Evolutionary conservation across 2,797 vertebrate genomes (phyloP).

Genomic region (Enteromius anoplus): DNA sequence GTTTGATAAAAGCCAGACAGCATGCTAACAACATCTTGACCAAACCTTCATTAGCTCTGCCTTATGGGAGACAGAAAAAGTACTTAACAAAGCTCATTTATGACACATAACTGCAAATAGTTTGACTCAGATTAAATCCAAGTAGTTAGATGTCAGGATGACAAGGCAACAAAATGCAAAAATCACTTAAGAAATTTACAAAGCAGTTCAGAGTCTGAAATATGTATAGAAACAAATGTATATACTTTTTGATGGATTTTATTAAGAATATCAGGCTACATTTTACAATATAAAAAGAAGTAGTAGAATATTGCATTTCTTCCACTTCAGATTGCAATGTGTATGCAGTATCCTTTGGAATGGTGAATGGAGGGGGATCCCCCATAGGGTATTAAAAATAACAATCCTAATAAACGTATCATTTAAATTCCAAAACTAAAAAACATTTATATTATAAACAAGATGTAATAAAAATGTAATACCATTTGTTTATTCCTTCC

Average conservation of each 20-base stretch:
- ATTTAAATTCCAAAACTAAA: background rate
- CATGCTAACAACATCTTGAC: background rate
- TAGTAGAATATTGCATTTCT: background rate
- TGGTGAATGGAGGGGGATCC: no score
- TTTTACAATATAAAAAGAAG: background rate
- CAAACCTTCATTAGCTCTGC: background rate
- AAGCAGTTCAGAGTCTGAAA: background rate
- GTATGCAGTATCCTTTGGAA: background rate
- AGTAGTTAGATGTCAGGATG: background rate
- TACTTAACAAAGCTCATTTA: background rate
- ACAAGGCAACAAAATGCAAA: background rate
- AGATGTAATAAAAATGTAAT: background rate
- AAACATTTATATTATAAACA: background rate
- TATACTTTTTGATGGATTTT: background rate
- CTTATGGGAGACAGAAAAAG: background rate
- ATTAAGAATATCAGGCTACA: background rate
- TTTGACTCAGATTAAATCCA: background rate
- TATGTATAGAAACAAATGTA: background rate
- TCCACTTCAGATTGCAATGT: background rate
- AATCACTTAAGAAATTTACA: background rate
- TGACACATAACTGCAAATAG: background rate
- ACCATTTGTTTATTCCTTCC: no score
- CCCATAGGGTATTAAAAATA: background rate
- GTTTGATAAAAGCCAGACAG: slow-evolving; percentile 15
- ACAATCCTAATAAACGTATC: background rate